Conservation (phyloP, 2,113 vertebrate species). For the Macaca mulatta region DNA sequence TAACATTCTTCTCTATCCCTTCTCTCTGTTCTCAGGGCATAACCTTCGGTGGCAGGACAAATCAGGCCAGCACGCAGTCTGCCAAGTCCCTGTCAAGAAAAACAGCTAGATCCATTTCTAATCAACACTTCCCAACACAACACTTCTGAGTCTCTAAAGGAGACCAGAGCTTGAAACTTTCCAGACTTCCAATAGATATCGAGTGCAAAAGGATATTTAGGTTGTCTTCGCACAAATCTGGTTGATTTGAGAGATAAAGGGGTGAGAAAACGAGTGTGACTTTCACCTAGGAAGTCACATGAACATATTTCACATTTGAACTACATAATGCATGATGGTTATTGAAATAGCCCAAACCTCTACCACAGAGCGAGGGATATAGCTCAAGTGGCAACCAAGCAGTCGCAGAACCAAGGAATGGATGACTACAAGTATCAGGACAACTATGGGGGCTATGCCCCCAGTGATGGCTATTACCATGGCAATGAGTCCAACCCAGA, state of each 20-base stretch:
- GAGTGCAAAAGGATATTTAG: constrained; percentile 30
- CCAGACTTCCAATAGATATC: constrained; percentile 58
- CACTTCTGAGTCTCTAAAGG: constrained; percentile 44
- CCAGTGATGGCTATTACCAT: constrained; percentile 87
- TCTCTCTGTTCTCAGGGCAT: constrained; percentile 74
- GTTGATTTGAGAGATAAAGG: constrained; percentile 9
- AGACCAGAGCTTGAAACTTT: constrained; percentile 63
- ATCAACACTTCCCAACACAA: neutral
- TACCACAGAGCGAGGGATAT: constrained; percentile 84
- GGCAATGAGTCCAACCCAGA: constrained; percentile 86
- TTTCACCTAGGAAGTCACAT: neutral
- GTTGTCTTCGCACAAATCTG: constrained; percentile 36
- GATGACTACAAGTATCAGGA: constrained; percentile 87
- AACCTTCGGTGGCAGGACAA: constrained; percentile 75
- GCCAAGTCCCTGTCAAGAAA: constrained; percentile 59
- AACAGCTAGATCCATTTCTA: constrained; percentile 58
- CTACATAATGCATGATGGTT: constrained; percentile 88
- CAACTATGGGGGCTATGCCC: constrained; percentile 84
- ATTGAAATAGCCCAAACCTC: constrained; percentile 85
- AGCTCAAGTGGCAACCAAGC: constrained; percentile 58
- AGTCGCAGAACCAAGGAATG: constrained; percentile 73
- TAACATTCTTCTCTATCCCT: constrained; percentile 59
- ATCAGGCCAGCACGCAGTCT: constrained; percentile 55
- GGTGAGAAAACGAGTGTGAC: constrained; percentile 48
- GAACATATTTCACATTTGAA: neutral